Base-by-base conservation (phyloP, 2,888 invertebrate species). In the Tetheella fluctuosa region DNA sequence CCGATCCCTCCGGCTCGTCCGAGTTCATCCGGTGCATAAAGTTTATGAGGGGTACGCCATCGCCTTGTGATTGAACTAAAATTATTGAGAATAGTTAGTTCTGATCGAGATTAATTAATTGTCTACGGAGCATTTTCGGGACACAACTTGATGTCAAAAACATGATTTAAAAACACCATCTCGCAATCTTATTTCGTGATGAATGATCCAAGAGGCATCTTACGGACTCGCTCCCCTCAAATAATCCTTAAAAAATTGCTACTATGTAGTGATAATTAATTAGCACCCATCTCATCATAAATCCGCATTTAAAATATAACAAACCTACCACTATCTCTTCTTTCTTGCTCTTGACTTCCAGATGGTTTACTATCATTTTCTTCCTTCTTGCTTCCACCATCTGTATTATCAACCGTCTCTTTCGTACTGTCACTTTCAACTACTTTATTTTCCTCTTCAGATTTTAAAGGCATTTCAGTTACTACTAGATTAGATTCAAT, bases 1-100 rank as follows among this genome's bases (percentile, higher is more conserved):
- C 79, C 1, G 82, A 79, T 12, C 79, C 77, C 28, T 76, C 74
- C 1, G 62, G 61, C 0, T 77, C 70, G 1, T 65, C 67, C 2
- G 76, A 66, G 55, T 83, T 80, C 66, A 83, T 74, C 25, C 73
- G 79, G 1, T 74, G 79, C 77, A 89, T 83, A 68, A 84, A 91
- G 57, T 84, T 84, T 1, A 87, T 82, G 0, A 91, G 71, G 4
- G 85, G 73, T 23, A 83, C 77, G 0, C 89, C 88, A 28, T 88
- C 86, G 0, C 85, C 84, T 48, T 78, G 72, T n/a, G 70, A 73
- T 63, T 79, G 73, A 7, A 62, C 82, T 83, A 58, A 5, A 59
- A 59, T 13, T 13, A 13, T 34, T 34, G 13, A 34, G 34, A 34
- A 1, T 12, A 13, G 13, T 34, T 1, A 65, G 23, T 13, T 25